A percentile compares a stretch with the other conserved stretches of the same genome.
phyloP scores from a whole-genome alignment of 2,797 vertebrate species.

The Periparus ater region DNA sequence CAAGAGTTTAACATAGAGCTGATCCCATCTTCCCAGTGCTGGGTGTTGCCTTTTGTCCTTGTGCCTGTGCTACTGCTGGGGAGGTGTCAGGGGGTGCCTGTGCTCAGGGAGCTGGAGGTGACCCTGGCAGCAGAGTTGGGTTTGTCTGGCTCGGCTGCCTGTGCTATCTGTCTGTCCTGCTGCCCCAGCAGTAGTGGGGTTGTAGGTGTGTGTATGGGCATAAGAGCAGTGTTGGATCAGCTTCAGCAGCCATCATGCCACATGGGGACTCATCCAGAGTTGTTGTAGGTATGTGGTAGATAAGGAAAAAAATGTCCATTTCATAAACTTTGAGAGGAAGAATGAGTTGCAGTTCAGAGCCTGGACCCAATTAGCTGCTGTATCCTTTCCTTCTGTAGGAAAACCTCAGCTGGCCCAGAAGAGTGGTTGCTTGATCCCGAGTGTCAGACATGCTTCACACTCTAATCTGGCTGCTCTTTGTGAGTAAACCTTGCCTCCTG shows the following conservation, averaged over 20 bases:
- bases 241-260: neutral
- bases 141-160: neutral
- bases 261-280: neutral
- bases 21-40: rapidly evolving
- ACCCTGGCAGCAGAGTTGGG: neutral
- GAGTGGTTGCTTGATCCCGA: neutral
- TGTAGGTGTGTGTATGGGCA: neutral
- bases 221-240: neutral
- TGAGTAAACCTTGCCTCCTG: neutral
- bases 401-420: neutral
- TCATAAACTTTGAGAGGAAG: neutral
- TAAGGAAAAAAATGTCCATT: neutral
- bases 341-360: neutral
- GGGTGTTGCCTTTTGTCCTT: neutral
- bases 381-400: neutral
- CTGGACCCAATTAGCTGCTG: neutral
- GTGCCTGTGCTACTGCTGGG: neutral
- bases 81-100: neutral
- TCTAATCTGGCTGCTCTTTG: neutral
- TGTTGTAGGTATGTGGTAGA: neutral
- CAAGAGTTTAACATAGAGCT: rapidly evolving
- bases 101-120: neutral
- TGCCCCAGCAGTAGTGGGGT: neutral
- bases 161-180: neutral
- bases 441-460: neutral